These are phyloP conservation scores for Agrypnus murinus DNA, from an alignment of 2,888 invertebrate genomes.

Conservation along the genomic window DNA sequence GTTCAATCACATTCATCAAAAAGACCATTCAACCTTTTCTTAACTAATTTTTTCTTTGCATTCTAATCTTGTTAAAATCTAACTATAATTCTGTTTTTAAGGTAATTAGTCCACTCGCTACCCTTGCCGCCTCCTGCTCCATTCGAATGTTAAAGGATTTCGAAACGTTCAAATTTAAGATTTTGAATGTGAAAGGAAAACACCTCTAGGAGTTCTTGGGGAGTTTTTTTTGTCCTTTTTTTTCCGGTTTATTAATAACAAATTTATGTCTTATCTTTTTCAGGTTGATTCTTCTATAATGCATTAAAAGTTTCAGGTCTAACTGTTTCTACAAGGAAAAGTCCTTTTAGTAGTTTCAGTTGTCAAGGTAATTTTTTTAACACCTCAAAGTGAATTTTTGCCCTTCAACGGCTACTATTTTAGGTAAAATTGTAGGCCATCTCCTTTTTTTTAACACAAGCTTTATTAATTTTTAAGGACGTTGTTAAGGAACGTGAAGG, in stretches of 20 bases:
- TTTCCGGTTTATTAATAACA: no score
- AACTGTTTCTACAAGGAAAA: not conserved
- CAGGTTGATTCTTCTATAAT: no score
- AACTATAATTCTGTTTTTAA: not conserved
- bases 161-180: not conserved
- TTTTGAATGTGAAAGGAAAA: slow-evolving; percentile 14
- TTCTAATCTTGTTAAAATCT: slow-evolving; percentile 2
- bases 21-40: not conserved
- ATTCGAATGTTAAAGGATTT: not conserved
- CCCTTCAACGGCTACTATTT: not conserved
- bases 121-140: slow-evolving; percentile 5
- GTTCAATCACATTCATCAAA: slow-evolving; percentile 10
- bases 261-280: no score
- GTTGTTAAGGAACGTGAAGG: not conserved
- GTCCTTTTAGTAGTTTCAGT: not conserved
- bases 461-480: not conserved
- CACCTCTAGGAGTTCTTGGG: no score
- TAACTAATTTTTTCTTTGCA: not conserved
- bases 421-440: slow-evolving; percentile 6
- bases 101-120: slow-evolving; percentile 13
- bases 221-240: no score
- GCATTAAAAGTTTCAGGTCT: no score
- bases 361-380: slow-evolving; percentile 3
- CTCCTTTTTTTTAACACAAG: slow-evolving; percentile 8
- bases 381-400: not conserved